A percentile compares a stretch with the other conserved stretches of the same genome.
Evolutionary conservation across 1,140 invertebrate genomes (phyloP).

Genomic region (Cydia splendana): DNA sequence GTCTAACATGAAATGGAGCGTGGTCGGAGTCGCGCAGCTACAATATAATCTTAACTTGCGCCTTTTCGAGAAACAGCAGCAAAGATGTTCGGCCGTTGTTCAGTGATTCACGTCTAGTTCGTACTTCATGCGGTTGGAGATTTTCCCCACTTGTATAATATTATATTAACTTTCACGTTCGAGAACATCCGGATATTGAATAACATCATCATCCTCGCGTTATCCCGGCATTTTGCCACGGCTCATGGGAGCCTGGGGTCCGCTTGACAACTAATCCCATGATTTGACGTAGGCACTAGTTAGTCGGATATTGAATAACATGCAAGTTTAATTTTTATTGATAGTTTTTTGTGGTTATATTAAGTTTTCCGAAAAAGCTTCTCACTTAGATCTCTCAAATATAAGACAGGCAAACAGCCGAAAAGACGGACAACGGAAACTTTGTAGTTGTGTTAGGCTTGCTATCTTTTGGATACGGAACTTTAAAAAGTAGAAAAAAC

Average conservation of each 20-base stretch:
- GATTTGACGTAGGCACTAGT: no score
- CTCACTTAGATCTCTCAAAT: neutral
- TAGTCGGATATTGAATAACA: no score
- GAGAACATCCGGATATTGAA: no score
- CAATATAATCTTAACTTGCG: conserved; percentile 28
- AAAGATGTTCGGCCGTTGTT: conserved; percentile 25
- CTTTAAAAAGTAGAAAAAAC: neutral
- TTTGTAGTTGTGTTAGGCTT: no score
- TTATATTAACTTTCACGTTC: neutral
- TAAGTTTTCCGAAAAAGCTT: no score
- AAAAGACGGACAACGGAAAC: no score
- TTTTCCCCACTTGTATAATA: conserved; percentile 12
- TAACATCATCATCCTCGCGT: no score
- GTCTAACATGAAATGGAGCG: conserved; percentile 28
- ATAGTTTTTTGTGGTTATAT: no score
- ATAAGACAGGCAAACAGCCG: neutral
- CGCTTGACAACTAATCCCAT: no score
- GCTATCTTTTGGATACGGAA: neutral
- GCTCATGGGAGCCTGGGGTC: no score
- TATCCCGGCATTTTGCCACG: no score
- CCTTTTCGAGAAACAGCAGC: conserved; percentile 14
- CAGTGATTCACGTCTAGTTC: neutral
- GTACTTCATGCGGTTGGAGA: conserved; percentile 7
- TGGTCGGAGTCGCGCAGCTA: conserved; percentile 8
- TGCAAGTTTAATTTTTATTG: no score